A percentile compares a stretch with the other conserved stretches of the same genome.
Conservation (phyloP, 2,113 vertebrate species). For the Trematomus loennbergii region DNA sequence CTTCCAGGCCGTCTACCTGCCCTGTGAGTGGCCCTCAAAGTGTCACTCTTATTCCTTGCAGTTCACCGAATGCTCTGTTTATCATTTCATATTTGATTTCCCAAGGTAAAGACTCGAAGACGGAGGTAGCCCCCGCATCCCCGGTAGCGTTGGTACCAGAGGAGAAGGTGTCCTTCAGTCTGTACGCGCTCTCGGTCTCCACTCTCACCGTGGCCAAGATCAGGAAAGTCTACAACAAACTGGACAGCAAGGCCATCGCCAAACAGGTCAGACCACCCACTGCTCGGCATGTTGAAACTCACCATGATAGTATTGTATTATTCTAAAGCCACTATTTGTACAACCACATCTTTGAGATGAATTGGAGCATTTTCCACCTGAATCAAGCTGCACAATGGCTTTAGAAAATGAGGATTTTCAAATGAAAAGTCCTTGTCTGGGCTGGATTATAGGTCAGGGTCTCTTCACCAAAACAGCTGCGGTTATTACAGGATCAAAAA, state of each 20-base stretch:
- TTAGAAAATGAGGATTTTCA: background rate
- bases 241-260: slow-evolving; percentile 98
- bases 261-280: slow-evolving; percentile 89
- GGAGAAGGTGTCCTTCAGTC: slow-evolving; percentile 97
- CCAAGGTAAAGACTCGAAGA: slow-evolving; percentile 94
- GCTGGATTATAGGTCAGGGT: no score
- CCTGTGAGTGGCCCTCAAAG: slow-evolving; percentile 86
- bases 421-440: no score
- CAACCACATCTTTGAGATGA: background rate
- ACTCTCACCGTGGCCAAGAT: slow-evolving; percentile 96
- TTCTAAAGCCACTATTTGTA: background rate
- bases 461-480: no score
- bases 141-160: slow-evolving; percentile 93
- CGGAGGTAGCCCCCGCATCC: slow-evolving; percentile 85
- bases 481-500: no score
- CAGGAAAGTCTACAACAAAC: slow-evolving; percentile 96
- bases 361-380: no score
- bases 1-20: slow-evolving; percentile 94
- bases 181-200: slow-evolving; percentile 93
- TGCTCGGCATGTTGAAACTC: no score
- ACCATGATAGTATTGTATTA: background rate
- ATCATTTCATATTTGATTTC: background rate
- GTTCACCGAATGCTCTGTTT: background rate
- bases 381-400: background rate
- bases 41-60: background rate